These are phyloP conservation scores for Panorpa germanica DNA, from an alignment of 2,888 invertebrate genomes.

Conservation along the genomic window DNA sequence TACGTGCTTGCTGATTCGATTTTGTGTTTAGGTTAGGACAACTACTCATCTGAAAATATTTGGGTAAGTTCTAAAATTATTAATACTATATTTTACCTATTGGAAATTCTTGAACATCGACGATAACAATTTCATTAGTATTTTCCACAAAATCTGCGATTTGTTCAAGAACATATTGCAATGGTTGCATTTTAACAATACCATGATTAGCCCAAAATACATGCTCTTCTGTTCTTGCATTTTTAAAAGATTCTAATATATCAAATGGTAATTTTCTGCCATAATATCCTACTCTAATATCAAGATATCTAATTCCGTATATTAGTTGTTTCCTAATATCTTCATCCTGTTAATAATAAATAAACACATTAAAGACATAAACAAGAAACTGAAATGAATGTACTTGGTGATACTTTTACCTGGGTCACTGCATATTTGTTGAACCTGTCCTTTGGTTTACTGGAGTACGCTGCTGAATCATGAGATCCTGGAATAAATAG, in stretches of 20 bases:
- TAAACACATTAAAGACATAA: neutral
- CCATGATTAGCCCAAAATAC: conserved; percentile 37
- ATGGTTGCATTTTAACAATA: conserved; percentile 26
- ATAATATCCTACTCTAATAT: conserved; percentile 35
- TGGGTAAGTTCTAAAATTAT: neutral
- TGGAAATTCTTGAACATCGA: conserved; percentile 40
- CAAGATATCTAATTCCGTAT: conserved; percentile 38
- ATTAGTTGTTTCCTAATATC: conserved; percentile 34
- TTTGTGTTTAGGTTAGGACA: no score
- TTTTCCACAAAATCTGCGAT: conserved; percentile 31
- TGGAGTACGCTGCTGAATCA: conserved; percentile 39
- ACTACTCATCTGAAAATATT: conserved; percentile 1
- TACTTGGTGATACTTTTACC: conserved; percentile 14
- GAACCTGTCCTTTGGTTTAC: conserved; percentile 13
- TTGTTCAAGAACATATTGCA: conserved; percentile 28
- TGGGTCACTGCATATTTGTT: conserved; percentile 29
- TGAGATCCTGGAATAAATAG: conserved; percentile 52
- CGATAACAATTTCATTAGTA: conserved; percentile 36
- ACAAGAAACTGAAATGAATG: conserved; percentile 1
- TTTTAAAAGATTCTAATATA: no score
- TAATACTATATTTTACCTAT: conserved; percentile 22
- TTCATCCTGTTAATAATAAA: conserved; percentile 29
- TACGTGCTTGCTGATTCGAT: no score
- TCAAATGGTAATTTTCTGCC: no score
- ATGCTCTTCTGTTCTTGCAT: conserved; percentile 17